Percentiles rank a stretch among this genome's conserved stretches.
These are phyloP conservation scores for Dendrolimus pini DNA, from an alignment of 2,888 invertebrate species.

Conservation along the genomic window DNA sequence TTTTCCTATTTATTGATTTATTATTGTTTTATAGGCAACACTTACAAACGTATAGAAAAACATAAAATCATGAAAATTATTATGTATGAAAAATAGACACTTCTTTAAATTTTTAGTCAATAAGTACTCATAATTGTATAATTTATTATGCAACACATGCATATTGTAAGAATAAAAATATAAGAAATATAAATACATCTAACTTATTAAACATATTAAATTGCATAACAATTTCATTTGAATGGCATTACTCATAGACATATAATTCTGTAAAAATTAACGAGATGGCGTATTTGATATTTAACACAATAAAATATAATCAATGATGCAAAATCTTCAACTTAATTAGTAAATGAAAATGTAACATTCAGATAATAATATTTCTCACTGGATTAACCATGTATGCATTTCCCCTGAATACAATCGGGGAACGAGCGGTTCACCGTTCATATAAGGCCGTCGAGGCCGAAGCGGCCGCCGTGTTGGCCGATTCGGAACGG, in stretches of 20 bases:
- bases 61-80: constrained; percentile 46
- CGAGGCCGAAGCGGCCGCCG: not conserved
- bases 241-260: constrained; percentile 36
- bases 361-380: constrained; percentile 1
- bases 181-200: not conserved
- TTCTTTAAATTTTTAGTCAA: constrained; percentile 56
- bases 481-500: not conserved
- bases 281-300: constrained; percentile 27
- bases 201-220: constrained; percentile 29
- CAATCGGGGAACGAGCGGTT: not conserved
- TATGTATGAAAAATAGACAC: constrained; percentile 60
- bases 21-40: constrained; percentile 67
- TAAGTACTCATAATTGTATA: constrained; percentile 60
- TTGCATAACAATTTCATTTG: constrained; percentile 40
- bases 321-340: not conserved
- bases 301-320: not conserved
- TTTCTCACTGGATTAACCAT: not conserved
- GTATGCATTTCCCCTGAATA: not conserved
- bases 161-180: not conserved
- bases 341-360: constrained; percentile 4
- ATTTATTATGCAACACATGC: constrained; percentile 47
- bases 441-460: not conserved
- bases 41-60: constrained; percentile 59
- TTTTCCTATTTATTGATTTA: constrained; percentile 71
- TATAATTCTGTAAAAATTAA: constrained; percentile 29